Evolutionary conservation across 2,797 vertebrate genomes (phyloP).

Genomic region (Okamejei kenojei): DNA sequence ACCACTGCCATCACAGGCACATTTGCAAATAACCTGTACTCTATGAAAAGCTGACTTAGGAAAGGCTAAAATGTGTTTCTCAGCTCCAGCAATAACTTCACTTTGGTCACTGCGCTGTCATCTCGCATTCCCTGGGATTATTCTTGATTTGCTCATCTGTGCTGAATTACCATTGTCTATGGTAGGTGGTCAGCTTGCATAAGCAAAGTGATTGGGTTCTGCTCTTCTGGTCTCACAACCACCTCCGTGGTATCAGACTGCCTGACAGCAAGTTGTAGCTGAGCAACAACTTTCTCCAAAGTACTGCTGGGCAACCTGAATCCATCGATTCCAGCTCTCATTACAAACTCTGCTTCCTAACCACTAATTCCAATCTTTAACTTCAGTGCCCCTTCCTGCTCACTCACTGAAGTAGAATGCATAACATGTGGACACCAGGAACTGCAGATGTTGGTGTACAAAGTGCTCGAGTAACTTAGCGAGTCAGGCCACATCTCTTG

Average conservation of each 20-base stretch:
- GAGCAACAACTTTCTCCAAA: neutral
- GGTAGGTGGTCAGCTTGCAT: neutral
- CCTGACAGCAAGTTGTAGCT: neutral
- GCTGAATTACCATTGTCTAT: neutral
- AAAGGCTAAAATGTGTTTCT: neutral
- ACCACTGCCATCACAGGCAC: neutral
- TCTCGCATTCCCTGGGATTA: neutral
- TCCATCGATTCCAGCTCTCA: neutral
- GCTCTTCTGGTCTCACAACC: neutral
- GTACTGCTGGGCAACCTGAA: neutral
- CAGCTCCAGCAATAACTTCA: neutral
- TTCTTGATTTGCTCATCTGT: neutral
- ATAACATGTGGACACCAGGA: no score
- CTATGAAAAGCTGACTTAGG: neutral
- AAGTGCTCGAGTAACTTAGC: no score
- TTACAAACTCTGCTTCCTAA: neutral
- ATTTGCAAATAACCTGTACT: neutral
- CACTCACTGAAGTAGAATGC: neutral
- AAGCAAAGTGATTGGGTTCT: neutral
- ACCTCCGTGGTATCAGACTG: neutral
- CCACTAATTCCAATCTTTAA: neutral
- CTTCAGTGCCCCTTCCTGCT: no score
- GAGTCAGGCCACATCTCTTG: no score
- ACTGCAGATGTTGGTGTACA: no score
- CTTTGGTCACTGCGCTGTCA: neutral